A percentile compares a stretch with the other conserved stretches of the same genome.
These are phyloP conservation scores for Tethya wilhelma DNA, from an alignment of 37 sponge, comb jelly and placozoan genomes.

Conservation along the genomic window DNA sequence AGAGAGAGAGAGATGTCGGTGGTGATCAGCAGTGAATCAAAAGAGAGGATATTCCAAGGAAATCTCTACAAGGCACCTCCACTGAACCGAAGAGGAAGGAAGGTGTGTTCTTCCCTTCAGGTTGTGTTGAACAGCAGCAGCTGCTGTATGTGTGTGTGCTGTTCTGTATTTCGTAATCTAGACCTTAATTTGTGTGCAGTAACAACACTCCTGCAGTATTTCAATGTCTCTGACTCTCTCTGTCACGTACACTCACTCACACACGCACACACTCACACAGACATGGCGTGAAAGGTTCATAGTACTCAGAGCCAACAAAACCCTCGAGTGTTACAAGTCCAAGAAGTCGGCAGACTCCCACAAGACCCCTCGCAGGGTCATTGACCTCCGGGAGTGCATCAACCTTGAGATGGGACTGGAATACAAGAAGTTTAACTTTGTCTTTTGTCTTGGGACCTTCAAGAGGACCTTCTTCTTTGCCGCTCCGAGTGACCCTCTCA, in stretches of 20 bases:
- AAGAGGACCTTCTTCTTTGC: slow-evolving; percentile 71
- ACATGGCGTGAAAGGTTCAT: slow-evolving; percentile 76
- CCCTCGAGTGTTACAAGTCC: slow-evolving; percentile 59
- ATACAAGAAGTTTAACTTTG: slow-evolving; percentile 51
- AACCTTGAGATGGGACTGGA: slow-evolving; percentile 73
- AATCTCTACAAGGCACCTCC: slow-evolving; percentile 58
- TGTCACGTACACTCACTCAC: slow-evolving; percentile 9
- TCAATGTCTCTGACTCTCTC: slow-evolving; percentile 8
- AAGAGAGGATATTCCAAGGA: slow-evolving; percentile 38
- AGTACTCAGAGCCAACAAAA: slow-evolving; percentile 62
- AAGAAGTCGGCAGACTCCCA: slow-evolving; percentile 22
- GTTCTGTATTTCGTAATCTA: no score
- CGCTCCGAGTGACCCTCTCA: slow-evolving; percentile 67
- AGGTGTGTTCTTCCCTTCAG: slow-evolving; percentile 14
- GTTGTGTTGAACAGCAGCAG: no score
- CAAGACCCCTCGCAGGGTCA: slow-evolving; percentile 58
- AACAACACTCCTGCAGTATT: neutral
- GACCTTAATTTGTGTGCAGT: no score
- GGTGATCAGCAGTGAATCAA: neutral
- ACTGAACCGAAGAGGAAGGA: slow-evolving; percentile 59
- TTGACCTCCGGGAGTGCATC: slow-evolving; percentile 77
- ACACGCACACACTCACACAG: slow-evolving; percentile 32
- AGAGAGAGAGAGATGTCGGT: neutral
- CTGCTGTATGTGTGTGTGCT: no score
- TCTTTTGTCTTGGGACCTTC: slow-evolving; percentile 69